Conservation (phyloP, 2,113 vertebrate genomes). For the Prionailurus viverrinus region DNA sequence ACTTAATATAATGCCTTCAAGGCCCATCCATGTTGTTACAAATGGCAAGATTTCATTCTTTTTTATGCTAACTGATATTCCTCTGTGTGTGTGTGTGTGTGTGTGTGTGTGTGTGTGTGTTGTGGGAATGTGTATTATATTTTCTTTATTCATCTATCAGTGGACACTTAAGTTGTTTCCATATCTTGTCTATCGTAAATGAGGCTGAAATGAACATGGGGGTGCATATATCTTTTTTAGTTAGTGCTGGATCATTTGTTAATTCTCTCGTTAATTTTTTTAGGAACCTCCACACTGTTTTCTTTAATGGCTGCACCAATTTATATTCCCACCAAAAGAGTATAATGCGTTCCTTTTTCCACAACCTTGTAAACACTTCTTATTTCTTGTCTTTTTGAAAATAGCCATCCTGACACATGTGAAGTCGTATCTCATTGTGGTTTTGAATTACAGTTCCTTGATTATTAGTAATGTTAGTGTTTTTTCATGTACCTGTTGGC, state of each 20-base stretch:
- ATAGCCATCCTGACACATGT: background rate
- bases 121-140: background rate
- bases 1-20: background rate
- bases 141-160: background rate
- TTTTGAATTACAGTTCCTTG: background rate
- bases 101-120: background rate
- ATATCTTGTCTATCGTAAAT: background rate
- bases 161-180: background rate
- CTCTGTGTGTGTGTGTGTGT: background rate
- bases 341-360: background rate
- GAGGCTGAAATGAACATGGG: background rate
- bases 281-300: background rate
- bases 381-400: background rate
- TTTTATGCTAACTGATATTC: background rate
- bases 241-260: background rate
- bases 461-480: background rate
- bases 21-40: background rate
- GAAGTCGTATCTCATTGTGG: background rate
- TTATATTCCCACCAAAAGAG: background rate
- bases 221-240: background rate
- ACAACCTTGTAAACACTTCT: background rate
- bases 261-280: background rate
- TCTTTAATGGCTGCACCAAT: background rate
- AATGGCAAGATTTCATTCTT: background rate
- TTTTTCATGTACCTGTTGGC: background rate